phyloP scores from a whole-genome alignment of 2,113 vertebrate species.

The Acanthisitta chloris region DNA sequence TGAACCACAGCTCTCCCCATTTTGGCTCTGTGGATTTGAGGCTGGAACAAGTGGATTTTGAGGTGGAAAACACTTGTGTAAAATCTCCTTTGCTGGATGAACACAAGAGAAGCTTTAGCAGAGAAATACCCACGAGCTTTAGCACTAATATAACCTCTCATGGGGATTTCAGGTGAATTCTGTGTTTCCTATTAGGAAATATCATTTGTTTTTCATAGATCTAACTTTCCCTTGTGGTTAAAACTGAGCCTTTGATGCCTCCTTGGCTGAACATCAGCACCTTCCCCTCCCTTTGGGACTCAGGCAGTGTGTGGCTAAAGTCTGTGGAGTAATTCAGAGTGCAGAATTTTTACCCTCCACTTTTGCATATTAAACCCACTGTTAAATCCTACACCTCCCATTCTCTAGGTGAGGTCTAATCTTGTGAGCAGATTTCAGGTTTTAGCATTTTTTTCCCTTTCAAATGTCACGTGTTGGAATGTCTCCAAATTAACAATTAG shows the following conservation, averaged over 20 bases:
- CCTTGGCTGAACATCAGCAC: not conserved
- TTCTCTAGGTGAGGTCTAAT: not conserved
- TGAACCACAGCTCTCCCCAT: not conserved
- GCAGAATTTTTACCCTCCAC: not conserved
- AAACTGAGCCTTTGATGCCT: not conserved
- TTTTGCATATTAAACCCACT: not conserved
- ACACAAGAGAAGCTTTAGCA: not conserved
- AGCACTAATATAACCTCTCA: not conserved
- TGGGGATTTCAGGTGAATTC: not conserved
- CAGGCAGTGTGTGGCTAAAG: not conserved
- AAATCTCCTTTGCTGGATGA: not conserved
- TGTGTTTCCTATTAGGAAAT: not conserved
- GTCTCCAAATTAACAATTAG: not conserved
- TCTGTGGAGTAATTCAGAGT: not conserved
- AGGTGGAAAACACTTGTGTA: rapidly evolving
- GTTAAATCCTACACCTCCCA: not conserved
- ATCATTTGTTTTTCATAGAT: not conserved
- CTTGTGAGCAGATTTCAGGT: not conserved
- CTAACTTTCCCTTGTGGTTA: not conserved
- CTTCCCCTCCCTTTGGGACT: not conserved
- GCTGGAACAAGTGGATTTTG: not conserved
- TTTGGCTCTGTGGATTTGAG: not conserved
- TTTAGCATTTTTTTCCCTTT: not conserved
- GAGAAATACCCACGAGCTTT: not conserved
- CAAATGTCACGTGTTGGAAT: not conserved